Evolutionary conservation across 1,140 invertebrate genomes (phyloP), one percentile per base, ranked within the genome.

Genomic region (Phocides pigmalion): DNA sequence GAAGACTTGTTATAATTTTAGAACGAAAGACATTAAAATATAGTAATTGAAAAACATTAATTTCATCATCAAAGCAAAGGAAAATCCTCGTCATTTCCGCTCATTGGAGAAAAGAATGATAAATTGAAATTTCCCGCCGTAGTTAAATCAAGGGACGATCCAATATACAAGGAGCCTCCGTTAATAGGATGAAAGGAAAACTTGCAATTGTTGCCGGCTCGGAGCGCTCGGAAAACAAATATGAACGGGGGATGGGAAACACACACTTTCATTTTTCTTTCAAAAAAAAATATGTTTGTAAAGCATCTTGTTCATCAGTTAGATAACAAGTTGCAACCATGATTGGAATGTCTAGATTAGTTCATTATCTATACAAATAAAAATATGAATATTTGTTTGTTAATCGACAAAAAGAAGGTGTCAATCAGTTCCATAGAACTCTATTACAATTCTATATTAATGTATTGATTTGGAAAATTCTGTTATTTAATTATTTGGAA

Each of bases 181-280:
- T 39, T 59, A 64, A 64, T 62, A 70, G 54, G 41, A 64, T 64
- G 53, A 49, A 70, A 70, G 47, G 53, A 51, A 70, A 62, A 63
- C 61, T 62, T 50, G 53, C 64, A 70, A 66, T 71, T 61, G 61
- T 64, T 54, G 44, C 46, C 56, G 50, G 54, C 59, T 51, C 41
- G 47, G 35, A 56, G 49, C 66, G 41, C 50, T 66, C 49, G 41
- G 59, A 69, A 16, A 64, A 64, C 61, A 71, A 67, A 67, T 71
- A 71, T 63, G 64, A 41, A 19, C 15, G 19, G 20, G 25, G 17
- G 16, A 53, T n/a, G 19, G 49, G 54, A 64, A 54, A 44, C 59
- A 62, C 28, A 50, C 35, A 14, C 28, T 46, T 49, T 49, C 44
- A 32, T 64, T 64, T 56, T 28, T 49, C n/a, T 47, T 53, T 8